A percentile compares a stretch with the other conserved stretches of the same genome.
phyloP scores from a whole-genome alignment of 2,797 vertebrate species.

The Falco berigora region DNA sequence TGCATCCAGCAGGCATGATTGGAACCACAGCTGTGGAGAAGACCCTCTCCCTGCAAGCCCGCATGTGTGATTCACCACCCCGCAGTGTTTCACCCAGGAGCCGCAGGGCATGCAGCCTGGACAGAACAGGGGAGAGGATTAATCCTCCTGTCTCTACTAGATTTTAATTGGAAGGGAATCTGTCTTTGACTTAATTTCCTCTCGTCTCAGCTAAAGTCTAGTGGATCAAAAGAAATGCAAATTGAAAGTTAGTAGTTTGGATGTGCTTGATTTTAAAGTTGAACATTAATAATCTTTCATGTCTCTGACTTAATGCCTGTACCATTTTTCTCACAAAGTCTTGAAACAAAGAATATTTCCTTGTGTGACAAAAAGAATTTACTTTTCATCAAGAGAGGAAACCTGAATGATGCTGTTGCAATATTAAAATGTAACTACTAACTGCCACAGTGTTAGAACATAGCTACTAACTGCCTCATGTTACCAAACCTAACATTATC shows the following conservation, averaged over 20 bases:
- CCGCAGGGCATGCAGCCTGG: accelerated
- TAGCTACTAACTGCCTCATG: neutral
- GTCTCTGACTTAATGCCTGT: neutral
- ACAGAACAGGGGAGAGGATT: neutral
- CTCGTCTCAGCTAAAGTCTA: slow-evolving; percentile 1
- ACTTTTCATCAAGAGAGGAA: neutral
- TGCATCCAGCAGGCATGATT: neutral
- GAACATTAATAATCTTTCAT: neutral
- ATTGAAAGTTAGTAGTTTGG: slow-evolving; percentile 24
- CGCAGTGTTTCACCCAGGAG: accelerated
- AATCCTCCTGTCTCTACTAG: neutral
- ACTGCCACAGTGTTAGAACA: neutral
- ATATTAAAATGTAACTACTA: neutral
- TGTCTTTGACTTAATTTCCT: slow-evolving; percentile 36
- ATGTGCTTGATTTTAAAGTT: neutral
- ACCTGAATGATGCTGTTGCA: neutral
- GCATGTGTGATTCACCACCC: accelerated
- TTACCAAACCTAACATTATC: slow-evolving; percentile 25
- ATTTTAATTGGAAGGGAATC: slow-evolving; percentile 31
- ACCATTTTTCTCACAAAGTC: neutral
- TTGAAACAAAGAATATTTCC: neutral
- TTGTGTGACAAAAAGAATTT: neutral
- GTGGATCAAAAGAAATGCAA: slow-evolving; percentile 35
- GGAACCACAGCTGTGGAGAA: neutral
- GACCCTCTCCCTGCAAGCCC: accelerated